Conservation (phyloP, 1,140 invertebrate genomes). For the Heliconius eleuchia region DNA sequence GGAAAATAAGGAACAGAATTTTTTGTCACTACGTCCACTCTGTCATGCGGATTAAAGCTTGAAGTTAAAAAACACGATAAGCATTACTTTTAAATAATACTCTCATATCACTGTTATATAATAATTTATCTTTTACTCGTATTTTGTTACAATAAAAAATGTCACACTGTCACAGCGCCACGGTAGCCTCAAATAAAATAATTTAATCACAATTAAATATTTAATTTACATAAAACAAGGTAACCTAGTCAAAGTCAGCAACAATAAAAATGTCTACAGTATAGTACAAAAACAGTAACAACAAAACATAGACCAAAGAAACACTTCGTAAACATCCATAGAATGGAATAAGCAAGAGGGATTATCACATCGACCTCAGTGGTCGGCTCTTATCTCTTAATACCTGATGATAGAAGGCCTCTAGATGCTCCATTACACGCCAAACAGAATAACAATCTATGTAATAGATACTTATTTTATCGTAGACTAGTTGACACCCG, state of each 20-base stretch:
- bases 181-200: no score
- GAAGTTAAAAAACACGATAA: no score
- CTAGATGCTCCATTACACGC: conserved; percentile 32
- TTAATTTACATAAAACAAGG: not conserved
- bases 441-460: conserved; percentile 34
- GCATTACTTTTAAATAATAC: no score
- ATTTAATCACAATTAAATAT: no score
- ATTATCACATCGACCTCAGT: conserved; percentile 41
- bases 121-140: no score
- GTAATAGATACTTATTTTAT: not conserved
- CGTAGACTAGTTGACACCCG: no score
- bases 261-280: not conserved
- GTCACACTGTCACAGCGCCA: no score
- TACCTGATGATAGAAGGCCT: conserved; percentile 45
- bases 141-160: no score
- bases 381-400: conserved; percentile 42
- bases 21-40: no score
- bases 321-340: conserved; percentile 17
- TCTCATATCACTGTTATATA: no score
- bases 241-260: not conserved
- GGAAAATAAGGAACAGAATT: no score
- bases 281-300: not conserved
- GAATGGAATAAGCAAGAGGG: conserved; percentile 29
- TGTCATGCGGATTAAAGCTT: no score
- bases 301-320: not conserved